These are phyloP conservation scores for Rhodeus uyekii DNA, from an alignment of 2,797 vertebrate genomes.

Conservation along the genomic window DNA sequence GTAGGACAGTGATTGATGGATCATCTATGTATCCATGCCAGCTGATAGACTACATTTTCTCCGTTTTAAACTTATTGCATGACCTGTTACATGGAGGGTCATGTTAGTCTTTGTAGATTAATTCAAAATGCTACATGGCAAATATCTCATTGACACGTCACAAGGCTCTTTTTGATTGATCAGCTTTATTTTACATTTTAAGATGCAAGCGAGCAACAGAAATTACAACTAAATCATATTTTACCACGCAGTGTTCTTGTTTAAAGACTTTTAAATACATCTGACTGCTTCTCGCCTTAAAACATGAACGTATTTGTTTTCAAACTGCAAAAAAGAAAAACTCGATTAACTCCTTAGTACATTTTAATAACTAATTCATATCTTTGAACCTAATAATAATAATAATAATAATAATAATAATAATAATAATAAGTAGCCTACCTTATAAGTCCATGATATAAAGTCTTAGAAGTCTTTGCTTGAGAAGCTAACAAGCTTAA, in stretches of 20 bases:
- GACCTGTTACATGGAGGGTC: neutral
- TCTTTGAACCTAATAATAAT: neutral
- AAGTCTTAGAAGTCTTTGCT: neutral
- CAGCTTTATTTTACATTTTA: constrained; percentile 38
- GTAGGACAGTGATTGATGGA: constrained; percentile 32
- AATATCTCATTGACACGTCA: constrained; percentile 28
- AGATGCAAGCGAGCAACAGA: neutral
- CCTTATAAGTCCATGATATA: neutral
- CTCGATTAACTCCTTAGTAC: neutral
- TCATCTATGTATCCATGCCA: neutral
- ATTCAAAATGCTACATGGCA: neutral
- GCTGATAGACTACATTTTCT: neutral
- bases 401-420: constrained; percentile 20
- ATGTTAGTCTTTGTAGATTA: neutral
- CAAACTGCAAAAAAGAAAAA: neutral
- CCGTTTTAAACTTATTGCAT: neutral
- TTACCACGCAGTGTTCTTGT: neutral
- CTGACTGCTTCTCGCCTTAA: neutral
- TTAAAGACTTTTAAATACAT: neutral
- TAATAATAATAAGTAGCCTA: neutral
- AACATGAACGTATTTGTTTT: neutral
- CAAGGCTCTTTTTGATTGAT: constrained; percentile 42
- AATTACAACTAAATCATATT: neutral
- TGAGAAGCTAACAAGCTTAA: constrained; percentile 15
- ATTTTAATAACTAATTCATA: neutral